Percentiles rank a stretch among this genome's conserved stretches.
phyloP scores from a whole-genome alignment of 92 coral and sea anemone genomes.

The Porites divaricata region DNA sequence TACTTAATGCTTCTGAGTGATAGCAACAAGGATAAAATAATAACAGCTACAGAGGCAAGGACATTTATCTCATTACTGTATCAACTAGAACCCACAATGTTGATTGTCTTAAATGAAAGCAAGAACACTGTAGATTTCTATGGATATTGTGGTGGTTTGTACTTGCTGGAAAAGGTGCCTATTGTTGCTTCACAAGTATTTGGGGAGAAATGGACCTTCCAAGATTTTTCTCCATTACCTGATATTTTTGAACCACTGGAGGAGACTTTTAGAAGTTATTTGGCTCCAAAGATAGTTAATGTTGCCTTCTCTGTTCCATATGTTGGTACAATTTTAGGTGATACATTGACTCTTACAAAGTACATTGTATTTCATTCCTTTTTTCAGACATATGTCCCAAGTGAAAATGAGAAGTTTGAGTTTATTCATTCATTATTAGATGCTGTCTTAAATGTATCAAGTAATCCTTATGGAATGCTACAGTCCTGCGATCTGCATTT shows the following conservation, averaged over 20 bases:
- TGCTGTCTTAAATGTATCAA: conserved; percentile 56
- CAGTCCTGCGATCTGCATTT: conserved; percentile 82
- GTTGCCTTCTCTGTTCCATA: conserved; percentile 7
- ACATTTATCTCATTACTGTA: conserved; percentile 57
- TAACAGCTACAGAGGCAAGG: conserved; percentile 57
- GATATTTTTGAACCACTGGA: conserved; percentile 66
- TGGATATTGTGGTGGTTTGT: conserved; percentile 83
- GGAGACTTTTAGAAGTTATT: neutral
- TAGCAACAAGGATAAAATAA: conserved; percentile 59
- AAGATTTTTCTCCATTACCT: conserved; percentile 59
- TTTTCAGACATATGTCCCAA: conserved; percentile 53
- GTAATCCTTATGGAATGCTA: conserved; percentile 67
- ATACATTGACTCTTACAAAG: conserved; percentile 17
- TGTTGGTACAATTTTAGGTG: neutral
- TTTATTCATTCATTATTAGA: conserved; percentile 53
- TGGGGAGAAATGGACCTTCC: conserved; percentile 45
- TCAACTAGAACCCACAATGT: conserved; percentile 70
- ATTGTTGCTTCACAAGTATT: conserved; percentile 48
- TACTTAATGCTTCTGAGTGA: conserved; percentile 55
- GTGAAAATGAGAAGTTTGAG: conserved; percentile 51
- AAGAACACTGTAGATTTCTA: conserved; percentile 63
- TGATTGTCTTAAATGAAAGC: conserved; percentile 69
- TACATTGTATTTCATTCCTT: conserved; percentile 34
- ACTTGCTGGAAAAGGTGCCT: conserved; percentile 70
- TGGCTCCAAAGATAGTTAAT: neutral